Base-by-base conservation (phyloP, 2,888 invertebrate species). In the Drosophila neutralis region DNA sequence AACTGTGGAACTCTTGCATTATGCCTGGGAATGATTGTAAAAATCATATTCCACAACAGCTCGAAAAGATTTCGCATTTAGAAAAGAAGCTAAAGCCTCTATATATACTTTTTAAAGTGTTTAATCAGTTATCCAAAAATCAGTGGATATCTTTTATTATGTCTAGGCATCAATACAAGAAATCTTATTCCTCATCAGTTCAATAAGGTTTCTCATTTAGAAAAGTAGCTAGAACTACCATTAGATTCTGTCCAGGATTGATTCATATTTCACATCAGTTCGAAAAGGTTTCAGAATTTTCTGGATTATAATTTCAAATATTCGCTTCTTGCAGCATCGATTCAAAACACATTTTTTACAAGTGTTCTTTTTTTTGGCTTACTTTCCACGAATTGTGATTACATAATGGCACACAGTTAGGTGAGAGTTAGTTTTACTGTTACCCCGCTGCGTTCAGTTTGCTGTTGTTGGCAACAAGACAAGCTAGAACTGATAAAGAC, bases 401-500 rank as follows among this genome's bases (percentile, higher is more conserved):
- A 78, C n/a, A 69, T 69, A 69, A 60, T 58, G 60, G 38, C 49
- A 36, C 54, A 48, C 49, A 65, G 58, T 76, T 53, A 24, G 45
- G 4, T 15, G 24, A 15, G 45, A 45, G 45, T 24, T 45, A 45
- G 45, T 45, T 45, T 45, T 45, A 60, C 59, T 15, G 54, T 64
- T 61, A 33, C 71, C 78, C 81, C 73, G 80, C 81, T 64, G 73
- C 7, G 77, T 58, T 29, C n/a, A 27, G 51, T 21, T 49, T 35
- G 49, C n/a, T 38, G 36, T 49, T 60, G 63, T 73, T 63, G 38
- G 38, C 58, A 58, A 40, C 49, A 69, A 61, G 36, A 33, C n/a
- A 52, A 24, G 45, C 45, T 45, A 27, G 5, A 58, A 59, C 66
- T 81, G 68, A 80, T 77, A 78, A 82, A 67, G 69, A 40, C 78